Base-by-base conservation (phyloP, 1,140 invertebrate species). In the Brachionus rubens region DNA sequence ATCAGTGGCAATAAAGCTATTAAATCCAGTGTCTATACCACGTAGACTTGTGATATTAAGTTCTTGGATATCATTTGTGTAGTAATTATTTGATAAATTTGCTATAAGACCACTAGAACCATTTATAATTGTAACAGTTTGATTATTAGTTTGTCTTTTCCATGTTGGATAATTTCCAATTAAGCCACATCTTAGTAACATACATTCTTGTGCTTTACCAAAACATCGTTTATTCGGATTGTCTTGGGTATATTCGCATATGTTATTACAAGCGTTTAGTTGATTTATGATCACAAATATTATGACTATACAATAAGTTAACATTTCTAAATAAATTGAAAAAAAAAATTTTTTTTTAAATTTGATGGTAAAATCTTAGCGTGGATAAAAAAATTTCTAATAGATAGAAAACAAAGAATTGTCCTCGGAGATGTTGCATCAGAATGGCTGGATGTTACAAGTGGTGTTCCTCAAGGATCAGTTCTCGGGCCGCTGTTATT, bases 1-100 rank as follows among this genome's bases (percentile, higher is more conserved):
- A n/a, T 41, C 24, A 46, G 26, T 65, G 16, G 36, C 24, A 43
- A 43, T 21, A 43, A 65, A 65, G 43, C n/a, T 65, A 43, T 65
- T 41, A 1, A 43, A 14, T 14, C 59, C 59, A 65, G 59, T 43
- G n/a, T 65, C 59, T 5, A 43, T 1, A 24, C 36, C 33, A 24
- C 41, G 59, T 24, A 65, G 19, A 26, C 19, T 41, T 43, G 24
- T 24, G 12, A 65, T 43, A 16, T 26, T 65, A 1, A 65, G 36
- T 26, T 1, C n/a, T 0, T 21, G 36, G 19, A 24, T 26, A 21
- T 21, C 21, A 24, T 3, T 43, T 14, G 36, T 54, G 3, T 28
- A 28, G 30, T 36, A 33, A 10, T 5, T 36, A 59, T 59, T 33
- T 6, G 33, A 30, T 19, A 59, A 59, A 5, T 21, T 30, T 14